Base-by-base conservation (phyloP, 1,140 invertebrate species). In the Drosophila ercepeae region DNA sequence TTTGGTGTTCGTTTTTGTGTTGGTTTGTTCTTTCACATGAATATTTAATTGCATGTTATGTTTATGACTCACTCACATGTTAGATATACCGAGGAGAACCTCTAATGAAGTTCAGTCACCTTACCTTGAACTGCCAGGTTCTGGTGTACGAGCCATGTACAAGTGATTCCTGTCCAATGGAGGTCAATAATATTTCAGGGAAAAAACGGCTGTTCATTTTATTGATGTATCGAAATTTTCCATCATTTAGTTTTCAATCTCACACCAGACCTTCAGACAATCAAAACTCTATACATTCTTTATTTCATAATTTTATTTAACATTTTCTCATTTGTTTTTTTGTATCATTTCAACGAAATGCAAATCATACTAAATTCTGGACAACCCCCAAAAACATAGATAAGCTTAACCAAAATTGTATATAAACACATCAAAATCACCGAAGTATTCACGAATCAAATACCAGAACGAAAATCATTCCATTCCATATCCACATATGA, bases 31-130 rank as follows among this genome's bases (percentile, higher is more conserved):
- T 51, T 49, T 55, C 60, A 76, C 72, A 60, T 73, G 61, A 74
- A 81, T 86, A 64, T 74, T 64, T 88, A 67, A 81, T 88, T 88
- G 63, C 55, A 81, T 63, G 54, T 50, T 60, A 69, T 81, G 76
- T 84, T 81, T 68, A 76, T 60, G 67, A 69, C 14, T 39, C 36
- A 59, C 59, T 77, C 69, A 60, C 82, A 88, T 75, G 68, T 64
- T 51, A 21, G 42, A 48, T 39, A 16, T 39, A 14, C 36, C n/a
- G 16, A 2, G 6, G 14, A 39, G 16, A 39, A 6, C n/a, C 36
- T 36, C 58, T 8, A 9, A 25, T 21, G 65, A 44, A 53, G 78
- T 83, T 83, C 78, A 83, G 41, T 78, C 74, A 82, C 78, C 78
- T 74, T 46, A 46, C 14, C 46, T 88, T 88, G 82, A 86, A 81